Base-by-base conservation (phyloP, 2,113 vertebrate species). In the Chloebia gouldiae region DNA sequence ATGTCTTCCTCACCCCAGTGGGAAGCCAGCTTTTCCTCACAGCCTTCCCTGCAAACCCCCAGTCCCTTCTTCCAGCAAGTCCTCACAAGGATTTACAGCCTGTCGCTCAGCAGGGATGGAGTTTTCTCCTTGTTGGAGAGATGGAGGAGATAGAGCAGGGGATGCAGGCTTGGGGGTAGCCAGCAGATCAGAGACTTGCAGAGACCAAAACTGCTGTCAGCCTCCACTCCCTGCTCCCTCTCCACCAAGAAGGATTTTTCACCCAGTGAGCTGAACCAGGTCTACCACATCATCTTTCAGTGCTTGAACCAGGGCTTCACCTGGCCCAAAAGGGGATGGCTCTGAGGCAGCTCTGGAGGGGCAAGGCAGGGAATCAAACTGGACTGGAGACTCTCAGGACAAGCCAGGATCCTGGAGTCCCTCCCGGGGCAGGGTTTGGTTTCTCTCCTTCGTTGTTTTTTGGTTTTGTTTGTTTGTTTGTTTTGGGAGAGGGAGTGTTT, bases 331-430 rank as follows among this genome's bases (percentile, higher is more conserved):
- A 51, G 33, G 20, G 13, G 20, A 33, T 4, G 9, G 22, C 65
- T 81, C 60, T 4, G 11, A 44, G 1, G 2, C 0, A 0, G 20
- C 25, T 68, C 18, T 4, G 28, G 27, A 37, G 4, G 9, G 10
- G 3, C 21, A 93, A 87, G 7, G 28, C 59, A 42, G 23, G 42
- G 45, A 20, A 11, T 15, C 42, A 77, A 31, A 35, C 18, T 33
- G 27, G 45, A 7, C 65, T 68, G 57, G 35, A 44, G 27, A 31
- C 28, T 31, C 2, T 3, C 37, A 61, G 59, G 31, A 44, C 30
- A 65, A 40, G 40, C 6, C 40, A n/a, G 19, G 35, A 45, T 14
- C 5, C 1, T 13, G 15, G 35, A 81, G 24, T 6, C 11, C 24
- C 44, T 60, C n/a, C 33, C 20, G 22, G 23, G 9, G 30, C 7